These are phyloP conservation scores for Mythimna pallens DNA, from an alignment of 2,888 invertebrate genomes.

Conservation along the genomic window DNA sequence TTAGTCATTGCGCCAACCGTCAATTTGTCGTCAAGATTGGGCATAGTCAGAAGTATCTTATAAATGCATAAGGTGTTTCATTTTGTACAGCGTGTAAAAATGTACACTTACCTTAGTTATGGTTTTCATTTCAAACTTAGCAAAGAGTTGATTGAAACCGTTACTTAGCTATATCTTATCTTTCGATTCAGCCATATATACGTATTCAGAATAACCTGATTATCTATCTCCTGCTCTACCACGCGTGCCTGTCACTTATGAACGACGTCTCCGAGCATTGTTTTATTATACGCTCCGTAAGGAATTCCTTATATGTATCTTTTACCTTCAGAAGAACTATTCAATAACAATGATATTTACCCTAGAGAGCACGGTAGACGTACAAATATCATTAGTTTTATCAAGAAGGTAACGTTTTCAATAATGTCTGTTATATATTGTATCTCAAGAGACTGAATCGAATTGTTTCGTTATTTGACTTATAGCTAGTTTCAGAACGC, in stretches of 20 bases:
- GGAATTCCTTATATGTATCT: constrained; percentile 27
- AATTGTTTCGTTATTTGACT: constrained; percentile 11
- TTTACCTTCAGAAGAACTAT: constrained; percentile 40
- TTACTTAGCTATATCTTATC: neutral
- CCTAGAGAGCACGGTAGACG: constrained; percentile 22
- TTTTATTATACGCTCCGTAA: constrained; percentile 38
- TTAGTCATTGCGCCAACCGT: too few species aligned
- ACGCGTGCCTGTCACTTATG: constrained; percentile 20
- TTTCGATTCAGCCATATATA: neutral
- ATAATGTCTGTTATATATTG: constrained; percentile 26
- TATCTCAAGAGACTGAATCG: constrained; percentile 11
- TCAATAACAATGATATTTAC: constrained; percentile 45
- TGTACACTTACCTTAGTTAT: neutral
- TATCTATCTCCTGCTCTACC: neutral
- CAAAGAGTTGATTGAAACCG: neutral
- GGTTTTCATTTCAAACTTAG: neutral
- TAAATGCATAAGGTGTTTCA: too few species aligned
- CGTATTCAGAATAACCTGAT: constrained; percentile 25
- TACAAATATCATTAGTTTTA: constrained; percentile 40
- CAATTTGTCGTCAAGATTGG: neutral
- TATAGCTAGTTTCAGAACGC: neutral
- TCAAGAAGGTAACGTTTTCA: constrained; percentile 25
- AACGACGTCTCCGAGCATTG: constrained; percentile 43
- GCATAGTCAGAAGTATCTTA: neutral
- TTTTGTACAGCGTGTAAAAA: neutral